These are phyloP conservation scores for Salarias fasciatus DNA, from an alignment of 2,797 vertebrate species.

Conservation along the genomic window DNA sequence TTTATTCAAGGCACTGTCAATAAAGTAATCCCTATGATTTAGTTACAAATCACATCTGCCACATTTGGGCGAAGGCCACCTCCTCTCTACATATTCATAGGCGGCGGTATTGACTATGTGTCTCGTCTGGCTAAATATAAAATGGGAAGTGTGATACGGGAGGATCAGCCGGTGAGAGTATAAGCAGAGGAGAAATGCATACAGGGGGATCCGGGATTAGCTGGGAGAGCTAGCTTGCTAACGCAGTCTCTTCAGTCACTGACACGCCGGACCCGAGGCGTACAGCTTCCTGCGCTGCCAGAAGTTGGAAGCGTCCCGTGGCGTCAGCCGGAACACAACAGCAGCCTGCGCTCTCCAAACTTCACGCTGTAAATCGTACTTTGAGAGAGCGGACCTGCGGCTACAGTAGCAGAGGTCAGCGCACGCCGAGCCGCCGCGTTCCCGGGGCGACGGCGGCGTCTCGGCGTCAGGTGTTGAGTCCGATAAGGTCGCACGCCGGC, in stretches of 20 bases:
- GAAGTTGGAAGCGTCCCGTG: conserved; percentile 28
- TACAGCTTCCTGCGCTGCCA: conserved; percentile 22
- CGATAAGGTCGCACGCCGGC: conserved; percentile 76
- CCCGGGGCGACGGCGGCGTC: conserved; percentile 71
- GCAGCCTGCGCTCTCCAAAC: conserved; percentile 17
- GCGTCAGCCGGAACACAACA: conserved; percentile 14
- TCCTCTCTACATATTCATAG: conserved; percentile 79
- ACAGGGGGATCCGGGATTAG: conserved; percentile 73
- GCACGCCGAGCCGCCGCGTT: conserved; percentile 60
- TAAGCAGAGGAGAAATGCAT: conserved; percentile 72
- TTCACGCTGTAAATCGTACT: conserved; percentile 54
- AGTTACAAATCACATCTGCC: conserved; percentile 77
- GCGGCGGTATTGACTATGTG: conserved; percentile 75
- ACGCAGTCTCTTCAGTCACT: conserved; percentile 26
- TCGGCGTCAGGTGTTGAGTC: conserved; percentile 81
- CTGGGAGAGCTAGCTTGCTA: conserved; percentile 48
- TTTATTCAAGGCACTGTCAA: conserved; percentile 79
- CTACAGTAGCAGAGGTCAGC: conserved; percentile 58
- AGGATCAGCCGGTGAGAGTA: conserved; percentile 60
- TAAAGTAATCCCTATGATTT: conserved; percentile 80
- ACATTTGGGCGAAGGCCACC: conserved; percentile 72
- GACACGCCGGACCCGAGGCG: conserved; percentile 33
- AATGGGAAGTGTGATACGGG: conserved; percentile 52
- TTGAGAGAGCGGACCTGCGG: conserved; percentile 37
- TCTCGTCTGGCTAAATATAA: conserved; percentile 67